A percentile compares a stretch with the other conserved stretches of the same genome.
Evolutionary conservation across 2,113 vertebrate species (phyloP).

Genomic region (Nannobrachium achirus): DNA sequence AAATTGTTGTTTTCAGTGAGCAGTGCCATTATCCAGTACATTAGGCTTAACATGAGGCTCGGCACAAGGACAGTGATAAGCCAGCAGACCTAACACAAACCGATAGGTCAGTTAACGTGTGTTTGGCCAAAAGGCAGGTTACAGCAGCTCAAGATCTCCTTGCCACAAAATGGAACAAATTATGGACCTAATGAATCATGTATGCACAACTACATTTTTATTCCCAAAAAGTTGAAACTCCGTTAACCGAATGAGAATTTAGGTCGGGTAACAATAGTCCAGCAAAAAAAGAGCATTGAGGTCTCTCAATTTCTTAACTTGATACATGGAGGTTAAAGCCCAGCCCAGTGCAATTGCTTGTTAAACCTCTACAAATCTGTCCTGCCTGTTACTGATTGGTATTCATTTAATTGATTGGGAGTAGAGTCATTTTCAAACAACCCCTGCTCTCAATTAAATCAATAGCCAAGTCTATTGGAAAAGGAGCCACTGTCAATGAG

Average conservation of each 20-base stretch:
- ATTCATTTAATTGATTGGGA: too few relatives aligned
- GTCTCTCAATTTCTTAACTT: slow-evolving; percentile 42
- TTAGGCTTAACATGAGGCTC: slow-evolving; percentile 26
- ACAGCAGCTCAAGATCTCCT: slow-evolving; percentile 20
- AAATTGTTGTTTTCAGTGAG: background rate
- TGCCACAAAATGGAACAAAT: slow-evolving; percentile 54
- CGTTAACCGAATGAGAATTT: slow-evolving; percentile 8
- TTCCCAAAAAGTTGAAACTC: slow-evolving; percentile 27
- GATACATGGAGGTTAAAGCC: slow-evolving; percentile 61
- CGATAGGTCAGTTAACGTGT: slow-evolving; percentile 23
- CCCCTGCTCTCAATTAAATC: slow-evolving; percentile 53
- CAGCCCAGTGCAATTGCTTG: slow-evolving; percentile 53
- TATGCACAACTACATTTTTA: slow-evolving; percentile 47
- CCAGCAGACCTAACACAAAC: slow-evolving; percentile 8
- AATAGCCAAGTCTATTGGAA: slow-evolving; percentile 47
- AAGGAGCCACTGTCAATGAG: slow-evolving; percentile 39
- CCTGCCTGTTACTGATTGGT: slow-evolving; percentile 14
- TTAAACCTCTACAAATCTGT: slow-evolving; percentile 57
- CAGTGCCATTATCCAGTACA: slow-evolving; percentile 13
- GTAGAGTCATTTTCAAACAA: too few relatives aligned
- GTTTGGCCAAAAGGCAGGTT: slow-evolving; percentile 31
- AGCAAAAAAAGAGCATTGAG: background rate
- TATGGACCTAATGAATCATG: slow-evolving; percentile 61
- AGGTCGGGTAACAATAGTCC: slow-evolving; percentile 14
- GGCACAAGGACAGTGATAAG: slow-evolving; percentile 34